Evolutionary conservation across 2,888 invertebrate species (phyloP).

Genomic region (Rhimphoctona megacephalus): DNA sequence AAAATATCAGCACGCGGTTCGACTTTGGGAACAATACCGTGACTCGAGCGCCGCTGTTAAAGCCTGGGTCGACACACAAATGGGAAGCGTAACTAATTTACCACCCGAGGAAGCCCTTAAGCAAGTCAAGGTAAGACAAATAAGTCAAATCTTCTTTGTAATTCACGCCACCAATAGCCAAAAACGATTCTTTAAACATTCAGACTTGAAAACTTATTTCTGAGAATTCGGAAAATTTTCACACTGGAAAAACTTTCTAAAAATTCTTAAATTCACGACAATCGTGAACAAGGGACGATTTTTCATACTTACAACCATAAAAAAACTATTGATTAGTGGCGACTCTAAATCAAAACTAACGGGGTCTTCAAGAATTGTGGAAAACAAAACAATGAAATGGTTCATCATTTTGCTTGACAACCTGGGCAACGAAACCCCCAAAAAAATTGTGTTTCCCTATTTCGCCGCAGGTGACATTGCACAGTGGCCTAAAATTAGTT

Average conservation of each 20-base stretch:
- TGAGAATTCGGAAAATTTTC: neutral
- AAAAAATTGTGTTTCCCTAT: neutral
- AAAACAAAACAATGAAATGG: neutral
- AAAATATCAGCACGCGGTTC: slow-evolving; percentile 92
- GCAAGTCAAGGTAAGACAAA: slow-evolving; percentile 89
- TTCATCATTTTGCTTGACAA: neutral
- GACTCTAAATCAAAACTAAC: no score
- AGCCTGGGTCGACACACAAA: slow-evolving; percentile 91
- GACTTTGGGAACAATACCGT: slow-evolving; percentile 92
- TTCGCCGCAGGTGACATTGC: neutral
- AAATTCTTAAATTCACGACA: neutral
- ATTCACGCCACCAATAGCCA: slow-evolving; percentile 6
- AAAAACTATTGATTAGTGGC: neutral
- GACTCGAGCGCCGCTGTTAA: slow-evolving; percentile 92
- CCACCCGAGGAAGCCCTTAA: slow-evolving; percentile 90
- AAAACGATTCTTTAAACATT: neutral
- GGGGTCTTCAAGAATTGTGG: neutral
- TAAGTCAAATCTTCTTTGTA: slow-evolving; percentile 8
- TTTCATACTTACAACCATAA: neutral
- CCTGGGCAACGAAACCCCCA: neutral
- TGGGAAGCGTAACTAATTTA: slow-evolving; percentile 90
- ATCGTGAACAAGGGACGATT: neutral
- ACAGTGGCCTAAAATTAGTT: neutral
- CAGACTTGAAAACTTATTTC: neutral
- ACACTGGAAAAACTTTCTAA: no score